Conservation (phyloP, 1,140 invertebrate species). For the Galendromus occidentalis region DNA sequence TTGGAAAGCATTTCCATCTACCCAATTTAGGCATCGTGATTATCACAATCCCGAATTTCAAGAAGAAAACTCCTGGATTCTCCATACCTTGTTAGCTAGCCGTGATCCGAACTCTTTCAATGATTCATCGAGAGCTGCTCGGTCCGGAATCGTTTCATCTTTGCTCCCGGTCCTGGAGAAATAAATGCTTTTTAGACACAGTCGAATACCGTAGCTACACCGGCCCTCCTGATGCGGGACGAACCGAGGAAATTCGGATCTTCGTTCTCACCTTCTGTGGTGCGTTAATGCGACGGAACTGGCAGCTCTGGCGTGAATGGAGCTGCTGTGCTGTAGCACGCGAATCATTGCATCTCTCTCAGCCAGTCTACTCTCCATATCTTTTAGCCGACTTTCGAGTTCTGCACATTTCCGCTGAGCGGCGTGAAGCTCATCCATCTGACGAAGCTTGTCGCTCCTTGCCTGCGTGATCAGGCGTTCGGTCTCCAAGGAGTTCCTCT, state of each 20-base stretch:
- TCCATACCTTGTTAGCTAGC: slow-evolving; percentile 42
- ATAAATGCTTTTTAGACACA: slow-evolving; percentile 13
- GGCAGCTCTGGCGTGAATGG: slow-evolving; percentile 18
- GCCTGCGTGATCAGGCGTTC: slow-evolving; percentile 67
- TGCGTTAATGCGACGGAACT: slow-evolving; percentile 19
- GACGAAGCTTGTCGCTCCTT: slow-evolving; percentile 58
- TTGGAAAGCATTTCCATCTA: too few relatives aligned
- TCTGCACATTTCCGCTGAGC: slow-evolving; percentile 56
- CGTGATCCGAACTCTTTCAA: slow-evolving; percentile 52
- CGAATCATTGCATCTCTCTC: slow-evolving; percentile 75
- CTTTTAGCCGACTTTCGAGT: slow-evolving; percentile 62
- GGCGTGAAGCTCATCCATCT: slow-evolving; percentile 54
- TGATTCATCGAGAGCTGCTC: slow-evolving; percentile 55
- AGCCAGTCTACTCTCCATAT: slow-evolving; percentile 62
- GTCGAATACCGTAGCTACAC: too few relatives aligned
- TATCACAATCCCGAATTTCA: too few relatives aligned
- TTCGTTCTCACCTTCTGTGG: slow-evolving; percentile 12
- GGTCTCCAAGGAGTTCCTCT: slow-evolving; percentile 63
- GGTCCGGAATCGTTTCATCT: slow-evolving; percentile 40
- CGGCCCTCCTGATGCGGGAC: too few relatives aligned
- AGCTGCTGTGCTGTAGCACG: slow-evolving; percentile 48
- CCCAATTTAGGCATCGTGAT: too few relatives aligned
- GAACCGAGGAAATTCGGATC: too few relatives aligned
- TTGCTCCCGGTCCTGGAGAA: slow-evolving; percentile 16
- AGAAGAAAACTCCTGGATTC: not conserved